These are phyloP conservation scores for Taxidea taxus DNA, from an alignment of 2,113 vertebrate genomes.

Conservation along the genomic window DNA sequence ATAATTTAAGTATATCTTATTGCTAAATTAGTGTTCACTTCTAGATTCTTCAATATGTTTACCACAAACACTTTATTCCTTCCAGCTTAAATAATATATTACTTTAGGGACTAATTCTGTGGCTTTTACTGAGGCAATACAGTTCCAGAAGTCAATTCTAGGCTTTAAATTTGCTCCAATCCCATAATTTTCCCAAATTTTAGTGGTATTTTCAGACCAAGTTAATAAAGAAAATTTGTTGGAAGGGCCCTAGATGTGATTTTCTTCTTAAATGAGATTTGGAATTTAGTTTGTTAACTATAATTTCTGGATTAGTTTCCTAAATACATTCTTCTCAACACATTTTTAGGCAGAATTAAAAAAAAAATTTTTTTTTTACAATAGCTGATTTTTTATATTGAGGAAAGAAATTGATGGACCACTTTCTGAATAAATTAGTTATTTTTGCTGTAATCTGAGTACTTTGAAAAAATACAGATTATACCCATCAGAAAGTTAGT, in stretches of 20 bases:
- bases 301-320: conserved; percentile 15
- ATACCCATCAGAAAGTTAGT: not conserved
- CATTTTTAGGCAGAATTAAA: not conserved
- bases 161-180: not conserved
- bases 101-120: conserved; percentile 45
- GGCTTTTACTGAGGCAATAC: not conserved
- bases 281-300: not conserved
- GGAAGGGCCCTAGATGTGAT: not conserved
- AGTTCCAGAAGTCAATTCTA: not conserved
- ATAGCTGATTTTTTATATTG: not conserved
- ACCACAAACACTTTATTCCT: conserved; percentile 34
- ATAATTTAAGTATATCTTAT: conserved; percentile 40
- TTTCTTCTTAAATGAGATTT: not conserved
- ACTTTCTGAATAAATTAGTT: not conserved
- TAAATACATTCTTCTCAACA: not conserved
- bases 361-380: too few relatives aligned
- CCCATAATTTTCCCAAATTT: not conserved
- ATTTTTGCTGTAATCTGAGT: not conserved
- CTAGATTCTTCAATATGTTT: conserved; percentile 42
- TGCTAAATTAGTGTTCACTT: conserved; percentile 51
- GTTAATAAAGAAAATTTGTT: not conserved
- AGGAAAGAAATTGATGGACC: not conserved
- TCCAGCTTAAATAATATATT: conserved; percentile 53
- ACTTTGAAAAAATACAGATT: not conserved
- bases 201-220: not conserved